Evolutionary conservation across 2,797 vertebrate genomes (phyloP).

Genomic region (Anguilla pacifica): DNA sequence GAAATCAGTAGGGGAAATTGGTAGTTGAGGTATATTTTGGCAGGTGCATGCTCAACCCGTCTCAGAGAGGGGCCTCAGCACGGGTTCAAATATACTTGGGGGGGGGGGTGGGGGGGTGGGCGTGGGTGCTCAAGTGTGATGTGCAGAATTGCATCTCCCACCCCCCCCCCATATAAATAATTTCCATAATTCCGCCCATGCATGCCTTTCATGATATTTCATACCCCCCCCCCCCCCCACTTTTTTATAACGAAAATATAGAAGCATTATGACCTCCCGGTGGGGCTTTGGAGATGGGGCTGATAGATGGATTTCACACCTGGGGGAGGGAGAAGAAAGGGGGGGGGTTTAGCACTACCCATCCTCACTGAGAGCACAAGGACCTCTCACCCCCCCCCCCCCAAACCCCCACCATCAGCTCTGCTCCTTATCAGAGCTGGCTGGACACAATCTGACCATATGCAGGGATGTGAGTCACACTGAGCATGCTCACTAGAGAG

Average conservation of each 20-base stretch:
- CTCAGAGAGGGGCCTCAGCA: not conserved
- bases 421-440: too few species aligned
- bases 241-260: not conserved
- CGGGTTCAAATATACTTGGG: not conserved
- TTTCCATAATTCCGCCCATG: not conserved
- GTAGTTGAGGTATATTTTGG: not conserved
- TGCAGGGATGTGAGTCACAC: too few species aligned
- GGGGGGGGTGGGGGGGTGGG: not conserved
- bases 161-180: not conserved
- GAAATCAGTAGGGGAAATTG: too few species aligned
- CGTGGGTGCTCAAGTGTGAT: not conserved
- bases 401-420: not conserved
- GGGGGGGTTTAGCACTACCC: not conserved
- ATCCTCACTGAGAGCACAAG: not conserved
- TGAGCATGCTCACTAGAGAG: too few species aligned
- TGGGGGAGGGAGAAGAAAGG: not conserved
- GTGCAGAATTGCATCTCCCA: not conserved
- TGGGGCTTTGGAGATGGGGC: not conserved
- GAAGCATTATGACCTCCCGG: not conserved
- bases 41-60: not conserved
- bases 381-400: not conserved
- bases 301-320: constrained; percentile 12
- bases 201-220: not conserved
- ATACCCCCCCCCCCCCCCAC: not conserved
- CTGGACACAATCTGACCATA: too few species aligned